These are phyloP conservation scores for Marmota flaviventris DNA, from an alignment of 2,113 vertebrate species.

Conservation along the genomic window DNA sequence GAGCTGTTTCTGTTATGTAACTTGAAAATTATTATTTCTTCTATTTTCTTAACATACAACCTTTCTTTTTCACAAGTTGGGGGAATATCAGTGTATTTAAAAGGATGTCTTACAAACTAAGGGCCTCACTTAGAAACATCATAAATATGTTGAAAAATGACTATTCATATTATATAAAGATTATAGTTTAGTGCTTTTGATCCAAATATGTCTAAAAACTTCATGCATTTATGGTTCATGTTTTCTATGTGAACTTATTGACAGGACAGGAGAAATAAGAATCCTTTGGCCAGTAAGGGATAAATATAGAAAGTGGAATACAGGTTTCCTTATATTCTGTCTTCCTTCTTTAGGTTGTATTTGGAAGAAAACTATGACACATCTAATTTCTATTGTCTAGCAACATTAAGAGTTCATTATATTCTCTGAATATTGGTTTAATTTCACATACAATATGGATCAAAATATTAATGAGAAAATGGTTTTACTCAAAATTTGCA, in stretches of 20 bases:
- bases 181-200: neutral
- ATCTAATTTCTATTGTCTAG: conserved; percentile 48
- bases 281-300: neutral
- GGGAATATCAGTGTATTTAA: conserved; percentile 21
- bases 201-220: conserved; percentile 37
- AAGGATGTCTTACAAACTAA: conserved; percentile 46
- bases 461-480: conserved; percentile 40
- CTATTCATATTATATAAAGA: neutral
- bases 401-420: conserved; percentile 35
- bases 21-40: conserved; percentile 52
- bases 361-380: conserved; percentile 16
- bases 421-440: conserved; percentile 25
- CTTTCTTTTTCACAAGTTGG: conserved; percentile 32
- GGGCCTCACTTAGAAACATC: neutral
- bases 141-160: neutral
- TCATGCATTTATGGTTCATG: neutral
- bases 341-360: conserved; percentile 3
- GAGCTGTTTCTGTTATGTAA: conserved; percentile 36
- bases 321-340: neutral
- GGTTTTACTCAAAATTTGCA: conserved; percentile 14
- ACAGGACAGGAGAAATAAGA: conserved; percentile 42
- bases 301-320: conserved; percentile 36
- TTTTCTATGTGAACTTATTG: conserved; percentile 38
- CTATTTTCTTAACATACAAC: conserved; percentile 19
- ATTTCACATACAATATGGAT: neutral